A percentile compares a stretch with the other conserved stretches of the same genome.
These are phyloP conservation scores for Pogonocichla stellata DNA, from an alignment of 2,113 vertebrate species.

Conservation along the genomic window DNA sequence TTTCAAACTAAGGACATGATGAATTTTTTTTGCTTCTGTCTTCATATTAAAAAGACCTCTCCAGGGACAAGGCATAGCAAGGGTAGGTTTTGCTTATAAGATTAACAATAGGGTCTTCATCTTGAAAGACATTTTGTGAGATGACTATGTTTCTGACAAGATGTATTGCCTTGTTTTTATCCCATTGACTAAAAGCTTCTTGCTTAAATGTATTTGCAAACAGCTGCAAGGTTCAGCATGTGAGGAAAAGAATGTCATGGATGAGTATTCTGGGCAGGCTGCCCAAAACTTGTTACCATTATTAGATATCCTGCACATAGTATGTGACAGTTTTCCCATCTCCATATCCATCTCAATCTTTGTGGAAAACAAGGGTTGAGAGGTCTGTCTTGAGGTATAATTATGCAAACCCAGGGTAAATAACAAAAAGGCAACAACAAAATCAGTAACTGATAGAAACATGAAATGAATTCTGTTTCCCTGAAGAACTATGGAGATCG, in stretches of 20 bases:
- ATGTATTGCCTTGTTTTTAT: neutral
- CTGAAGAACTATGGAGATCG: neutral
- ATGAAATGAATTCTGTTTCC: neutral
- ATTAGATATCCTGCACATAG: neutral
- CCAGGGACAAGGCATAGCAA: neutral
- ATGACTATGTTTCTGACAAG: neutral
- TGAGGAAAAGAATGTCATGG: neutral
- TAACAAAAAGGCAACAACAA: neutral
- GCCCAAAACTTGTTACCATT: neutral
- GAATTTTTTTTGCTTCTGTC: neutral
- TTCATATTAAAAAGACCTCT: neutral
- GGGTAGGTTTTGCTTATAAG: neutral
- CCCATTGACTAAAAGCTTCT: neutral
- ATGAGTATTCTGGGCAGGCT: neutral
- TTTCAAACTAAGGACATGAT: neutral
- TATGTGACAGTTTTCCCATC: neutral
- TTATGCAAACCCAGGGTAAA: neutral
- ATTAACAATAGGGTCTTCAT: neutral
- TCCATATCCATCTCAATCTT: neutral
- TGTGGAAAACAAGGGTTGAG: neutral
- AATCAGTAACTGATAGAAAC: neutral
- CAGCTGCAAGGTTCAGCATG: neutral
- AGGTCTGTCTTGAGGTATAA: neutral
- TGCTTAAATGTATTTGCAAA: conserved; percentile 27
- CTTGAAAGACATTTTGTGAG: neutral